Conservation (phyloP, 1,140 invertebrate species). For the Brachionus asplanchnoidis region DNA sequence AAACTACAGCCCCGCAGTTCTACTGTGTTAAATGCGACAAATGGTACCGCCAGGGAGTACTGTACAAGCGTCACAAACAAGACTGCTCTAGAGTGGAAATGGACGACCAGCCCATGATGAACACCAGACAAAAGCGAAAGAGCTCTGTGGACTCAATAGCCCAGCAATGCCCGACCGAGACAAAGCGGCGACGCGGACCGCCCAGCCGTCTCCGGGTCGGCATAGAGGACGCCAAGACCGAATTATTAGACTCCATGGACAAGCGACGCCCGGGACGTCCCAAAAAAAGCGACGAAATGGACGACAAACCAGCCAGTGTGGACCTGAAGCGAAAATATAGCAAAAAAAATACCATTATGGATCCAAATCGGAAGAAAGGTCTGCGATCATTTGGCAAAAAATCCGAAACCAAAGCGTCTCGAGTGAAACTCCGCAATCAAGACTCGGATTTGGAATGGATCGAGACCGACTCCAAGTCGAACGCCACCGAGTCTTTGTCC, state of each 20-base stretch:
- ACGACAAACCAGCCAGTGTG: not conserved
- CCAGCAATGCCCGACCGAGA: not conserved
- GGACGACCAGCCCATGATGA: not conserved
- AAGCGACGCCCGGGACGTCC: not conserved
- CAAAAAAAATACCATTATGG: not conserved
- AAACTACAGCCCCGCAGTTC: slow-evolving; percentile 1
- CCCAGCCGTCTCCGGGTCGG: not conserved
- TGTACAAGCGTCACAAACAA: slow-evolving; percentile 20
- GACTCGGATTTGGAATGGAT: not conserved
- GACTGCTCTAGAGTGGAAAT: not conserved
- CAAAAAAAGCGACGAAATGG: not conserved
- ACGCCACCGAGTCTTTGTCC: not conserved
- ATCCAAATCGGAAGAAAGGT: not conserved
- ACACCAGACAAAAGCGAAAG: slow-evolving; percentile 13
- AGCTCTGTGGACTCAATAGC: not conserved
- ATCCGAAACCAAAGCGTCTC: not conserved
- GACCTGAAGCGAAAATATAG: not conserved
- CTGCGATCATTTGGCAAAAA: not conserved
- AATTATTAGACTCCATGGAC: not conserved
- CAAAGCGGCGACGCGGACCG: not conserved
- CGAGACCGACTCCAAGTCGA: not conserved
- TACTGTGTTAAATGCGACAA: slow-evolving; percentile 31
- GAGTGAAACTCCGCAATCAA: not conserved
- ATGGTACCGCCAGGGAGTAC: not conserved
- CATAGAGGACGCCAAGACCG: not conserved